phyloP scores from a whole-genome alignment of 2,888 invertebrate species.

The Diachrysia chrysitis region DNA sequence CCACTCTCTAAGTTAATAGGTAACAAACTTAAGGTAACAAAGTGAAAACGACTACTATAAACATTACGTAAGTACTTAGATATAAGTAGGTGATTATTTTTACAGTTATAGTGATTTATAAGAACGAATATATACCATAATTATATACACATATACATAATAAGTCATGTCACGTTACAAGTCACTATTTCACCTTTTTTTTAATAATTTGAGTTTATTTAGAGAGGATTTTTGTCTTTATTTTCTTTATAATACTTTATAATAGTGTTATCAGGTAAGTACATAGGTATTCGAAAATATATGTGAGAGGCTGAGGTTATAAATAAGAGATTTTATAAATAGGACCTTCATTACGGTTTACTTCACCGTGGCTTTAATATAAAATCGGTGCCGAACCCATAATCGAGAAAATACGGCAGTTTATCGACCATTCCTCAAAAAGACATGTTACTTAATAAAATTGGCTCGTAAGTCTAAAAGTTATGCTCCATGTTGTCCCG shows the following conservation, averaged over 20 bases:
- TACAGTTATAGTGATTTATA: too few relatives aligned
- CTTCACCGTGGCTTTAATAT: not conserved
- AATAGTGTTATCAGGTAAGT: too few relatives aligned
- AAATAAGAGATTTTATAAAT: not conserved
- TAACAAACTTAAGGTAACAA: not conserved
- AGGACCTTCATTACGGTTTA: not conserved
- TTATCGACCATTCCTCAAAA: conserved; percentile 1
- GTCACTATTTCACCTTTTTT: too few relatives aligned
- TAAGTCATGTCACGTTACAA: too few relatives aligned
- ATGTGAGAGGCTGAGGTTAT: too few relatives aligned
- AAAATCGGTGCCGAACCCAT: not conserved
- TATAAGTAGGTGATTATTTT: too few relatives aligned
- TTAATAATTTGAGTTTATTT: too few relatives aligned
- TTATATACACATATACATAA: too few relatives aligned
- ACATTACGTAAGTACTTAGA: not conserved
- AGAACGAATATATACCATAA: too few relatives aligned
- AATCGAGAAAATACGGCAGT: not conserved
- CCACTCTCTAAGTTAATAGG: conserved; percentile 1
- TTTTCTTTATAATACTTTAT: too few relatives aligned
- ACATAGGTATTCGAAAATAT: too few relatives aligned
- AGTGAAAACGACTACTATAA: not conserved
- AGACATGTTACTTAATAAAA: conserved; percentile 1
- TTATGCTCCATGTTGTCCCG: conserved; percentile 1
- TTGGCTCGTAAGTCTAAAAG: conserved; percentile 1
- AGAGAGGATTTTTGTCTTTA: too few relatives aligned